Base-by-base conservation (phyloP, 2,888 invertebrate species). In the Chymomyza amoena region DNA sequence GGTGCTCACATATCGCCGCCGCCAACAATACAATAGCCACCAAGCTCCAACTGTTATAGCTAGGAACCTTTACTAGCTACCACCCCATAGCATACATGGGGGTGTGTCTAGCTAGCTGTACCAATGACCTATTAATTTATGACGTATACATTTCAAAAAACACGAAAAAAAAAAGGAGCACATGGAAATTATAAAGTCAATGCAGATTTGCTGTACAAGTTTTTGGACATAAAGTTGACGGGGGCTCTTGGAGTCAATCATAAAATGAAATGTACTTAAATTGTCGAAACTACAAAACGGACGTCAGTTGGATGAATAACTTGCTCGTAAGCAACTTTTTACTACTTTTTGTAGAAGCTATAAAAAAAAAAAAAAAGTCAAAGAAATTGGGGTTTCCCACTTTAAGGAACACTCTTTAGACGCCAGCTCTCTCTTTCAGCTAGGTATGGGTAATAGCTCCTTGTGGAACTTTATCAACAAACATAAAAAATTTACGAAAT, bases 101-200 rank as follows among this genome's bases (percentile, higher is more conserved):
- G 39, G 39, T 45, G 39, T 36, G 36, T n/a, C 52, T 18, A 7
- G 16, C 52, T 18, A 7, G 16, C 45, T 62, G 59, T 72, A 72
- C 72, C 72, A 75, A 69, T 83, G 75, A 87, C 83, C 87, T 82
- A 87, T 87, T 83, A 80, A 87, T 68, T 83, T 77, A 61, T 68
- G 71, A 82, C 77, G 71, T 75, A 20, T 63, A 63, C 61, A 61
- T 74, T 75, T 72, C 67, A 69, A 73, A 69, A 70, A 18, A 54
- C 16, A 54, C 18, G 20, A 54, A 54, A 54, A 20, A 54, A 18
- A 13, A 6, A 45, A 1, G 13, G 39, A 13, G 39, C 39, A 45
- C 39, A 45, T 10, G 39, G 39, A 45, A 45, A 45, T 45, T 32
- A 45, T 45, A 45, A 45, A 45, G 39, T 45, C 39, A 45, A 45